A percentile compares a stretch with the other conserved stretches of the same genome.
phyloP scores from a whole-genome alignment of 2,888 invertebrate species.

The Scotopteryx bipunctaria region DNA sequence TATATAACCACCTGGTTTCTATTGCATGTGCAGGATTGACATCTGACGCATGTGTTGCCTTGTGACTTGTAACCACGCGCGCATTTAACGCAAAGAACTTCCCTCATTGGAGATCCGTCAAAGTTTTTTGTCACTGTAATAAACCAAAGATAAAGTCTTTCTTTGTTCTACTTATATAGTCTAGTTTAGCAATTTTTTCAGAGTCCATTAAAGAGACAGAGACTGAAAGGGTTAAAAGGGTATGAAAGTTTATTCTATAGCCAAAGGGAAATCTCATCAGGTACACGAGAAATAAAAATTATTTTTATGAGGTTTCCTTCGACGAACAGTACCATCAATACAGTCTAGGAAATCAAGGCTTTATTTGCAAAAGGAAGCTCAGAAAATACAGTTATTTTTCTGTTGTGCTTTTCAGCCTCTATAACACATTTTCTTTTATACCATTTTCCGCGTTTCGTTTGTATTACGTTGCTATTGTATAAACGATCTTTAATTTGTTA shows the following conservation, averaged over 20 bases:
- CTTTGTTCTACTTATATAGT: no score
- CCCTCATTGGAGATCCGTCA: slow-evolving; percentile 69
- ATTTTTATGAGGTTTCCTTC: no score
- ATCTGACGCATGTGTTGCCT: slow-evolving; percentile 60
- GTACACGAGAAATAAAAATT: no score
- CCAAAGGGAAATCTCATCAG: no score
- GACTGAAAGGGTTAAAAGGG: no score
- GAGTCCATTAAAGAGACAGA: no score
- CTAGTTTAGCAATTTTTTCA: no score
- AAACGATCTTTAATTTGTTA: slow-evolving; percentile 1
- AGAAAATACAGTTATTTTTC: neutral
- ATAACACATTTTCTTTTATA: neutral
- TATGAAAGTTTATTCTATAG: no score
- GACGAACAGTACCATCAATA: no score
- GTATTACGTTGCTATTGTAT: neutral
- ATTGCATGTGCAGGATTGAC: slow-evolving; percentile 59
- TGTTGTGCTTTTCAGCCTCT: neutral
- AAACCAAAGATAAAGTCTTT: neutral
- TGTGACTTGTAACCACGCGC: slow-evolving; percentile 58
- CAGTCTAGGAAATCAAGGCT: no score
- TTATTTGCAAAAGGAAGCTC: no score
- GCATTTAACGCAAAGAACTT: slow-evolving; percentile 72
- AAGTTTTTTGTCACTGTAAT: slow-evolving; percentile 67
- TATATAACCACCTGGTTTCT: slow-evolving; percentile 56
- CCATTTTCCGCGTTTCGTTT: neutral